phyloP scores from a whole-genome alignment of 2,888 invertebrate genomes.

The Catocala sponsa region DNA sequence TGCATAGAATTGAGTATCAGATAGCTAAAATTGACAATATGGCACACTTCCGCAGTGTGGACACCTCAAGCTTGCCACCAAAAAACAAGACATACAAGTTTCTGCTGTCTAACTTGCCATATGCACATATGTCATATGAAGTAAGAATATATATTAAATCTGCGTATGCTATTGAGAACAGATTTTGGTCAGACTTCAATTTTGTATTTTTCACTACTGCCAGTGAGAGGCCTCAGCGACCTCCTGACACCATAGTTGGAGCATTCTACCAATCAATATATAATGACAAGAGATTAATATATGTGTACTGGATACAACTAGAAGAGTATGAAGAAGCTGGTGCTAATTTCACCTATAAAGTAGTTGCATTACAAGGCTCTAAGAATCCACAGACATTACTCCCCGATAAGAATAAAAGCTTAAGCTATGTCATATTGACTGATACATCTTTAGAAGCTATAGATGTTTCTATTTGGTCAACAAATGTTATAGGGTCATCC shows the following conservation, averaged over 20 bases:
- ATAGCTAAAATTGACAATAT: conserved; percentile 82
- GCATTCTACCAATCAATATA: conserved; percentile 90
- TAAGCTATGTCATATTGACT: conserved; percentile 89
- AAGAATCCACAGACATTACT: conserved; percentile 68
- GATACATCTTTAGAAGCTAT: conserved; percentile 79
- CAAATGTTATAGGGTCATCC: conserved; percentile 89
- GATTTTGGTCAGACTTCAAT: conserved; percentile 92
- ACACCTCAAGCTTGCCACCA: conserved; percentile 66
- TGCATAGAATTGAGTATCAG: conserved; percentile 82
- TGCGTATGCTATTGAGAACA: conserved; percentile 80
- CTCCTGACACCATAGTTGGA: conserved; percentile 92
- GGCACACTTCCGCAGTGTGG: conserved; percentile 76
- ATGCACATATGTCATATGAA: conserved; percentile 91
- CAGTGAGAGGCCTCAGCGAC: conserved; percentile 88
- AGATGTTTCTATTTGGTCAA: conserved; percentile 88
- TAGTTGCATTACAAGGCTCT: conserved; percentile 74
- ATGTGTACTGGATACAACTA: conserved; percentile 94
- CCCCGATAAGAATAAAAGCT: conserved; percentile 85
- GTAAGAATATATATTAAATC: conserved; percentile 91
- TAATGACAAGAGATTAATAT: conserved; percentile 88
- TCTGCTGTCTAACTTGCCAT: conserved; percentile 87
- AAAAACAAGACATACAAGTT: conserved; percentile 74
- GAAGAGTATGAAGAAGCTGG: conserved; percentile 91
- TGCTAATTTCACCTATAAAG: conserved; percentile 91
- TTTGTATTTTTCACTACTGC: conserved; percentile 89